Base-by-base conservation (phyloP, 1,140 invertebrate species). In the Homalodisca vitripennis region DNA sequence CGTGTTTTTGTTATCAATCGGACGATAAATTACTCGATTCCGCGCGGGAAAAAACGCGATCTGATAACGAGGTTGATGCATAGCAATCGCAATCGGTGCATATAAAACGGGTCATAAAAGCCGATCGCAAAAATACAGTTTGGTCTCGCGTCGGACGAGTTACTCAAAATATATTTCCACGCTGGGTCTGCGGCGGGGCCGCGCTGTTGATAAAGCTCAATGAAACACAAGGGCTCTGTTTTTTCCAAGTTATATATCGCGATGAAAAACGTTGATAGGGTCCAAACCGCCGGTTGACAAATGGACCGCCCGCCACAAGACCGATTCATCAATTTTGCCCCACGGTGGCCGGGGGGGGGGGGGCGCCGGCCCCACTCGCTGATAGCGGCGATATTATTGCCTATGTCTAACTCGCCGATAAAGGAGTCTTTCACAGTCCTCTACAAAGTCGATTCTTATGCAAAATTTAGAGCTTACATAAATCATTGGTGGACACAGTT, bases 201-300 rank as follows among this genome's bases (percentile, higher is more conserved):
- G 27, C 60, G 27, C 12, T 32, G 60, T 32, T 63, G 60, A 63
- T 63, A 63, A 63, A 63, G 34, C 20, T 63, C 60, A 63, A 63
- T 63, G 60, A 63, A 63, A 63, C 29, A n/a, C 17, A 12, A 32
- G 31, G 60, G 66, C 48, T 67, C 66, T 31, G 53, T 67, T 67
- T 67, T 67, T 67, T n/a, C n/a, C 66, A 67, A 67, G 48, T 67
- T 67, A 67, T 67, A 55, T 67, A 67, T 67, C 66, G 66, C 48
- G 66, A 67, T 67, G 66, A 67, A 67, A 67, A 67, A 67, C 66
- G 32, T 55, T 27, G 66, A 67, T 67, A 67, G 66, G 48, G 41
- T 51, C 66, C 30, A 47, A 48, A 51, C 48, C 66, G 29, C 29
- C 20, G 65, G 24, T 29, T 46, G 46, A 46, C 46, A 67, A 67